These are phyloP conservation scores for Sebastes kiyomatsui DNA, from an alignment of 2,797 vertebrate genomes.

Conservation along the genomic window DNA sequence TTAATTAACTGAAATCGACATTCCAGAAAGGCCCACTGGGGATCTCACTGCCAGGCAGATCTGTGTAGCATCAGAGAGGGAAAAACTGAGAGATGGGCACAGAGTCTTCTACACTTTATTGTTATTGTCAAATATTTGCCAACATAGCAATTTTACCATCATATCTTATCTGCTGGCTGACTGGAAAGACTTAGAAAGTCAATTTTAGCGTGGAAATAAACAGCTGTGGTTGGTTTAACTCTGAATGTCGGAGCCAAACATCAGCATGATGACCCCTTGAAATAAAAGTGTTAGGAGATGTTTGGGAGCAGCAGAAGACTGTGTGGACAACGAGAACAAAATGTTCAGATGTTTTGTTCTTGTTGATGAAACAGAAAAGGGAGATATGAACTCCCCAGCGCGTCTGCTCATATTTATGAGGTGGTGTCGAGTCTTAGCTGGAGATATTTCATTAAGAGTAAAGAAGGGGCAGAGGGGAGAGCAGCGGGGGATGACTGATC, in stretches of 20 bases:
- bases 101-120: constrained; percentile 17
- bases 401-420: constrained; percentile 35
- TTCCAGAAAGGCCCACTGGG: constrained; percentile 72
- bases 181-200: background rate
- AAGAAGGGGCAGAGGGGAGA: constrained; percentile 29
- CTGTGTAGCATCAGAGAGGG: constrained; percentile 28
- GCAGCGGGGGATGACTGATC: constrained; percentile 57
- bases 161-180: background rate
- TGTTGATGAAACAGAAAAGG: constrained; percentile 32
- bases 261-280: background rate
- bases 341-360: constrained; percentile 16
- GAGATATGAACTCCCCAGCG: constrained; percentile 24
- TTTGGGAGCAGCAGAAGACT: constrained; percentile 2
- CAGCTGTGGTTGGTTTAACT: background rate
- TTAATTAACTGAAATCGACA: constrained; percentile 79
- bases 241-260: background rate
- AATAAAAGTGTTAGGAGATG: background rate
- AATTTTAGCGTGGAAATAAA: background rate
- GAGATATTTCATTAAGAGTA: constrained; percentile 54
- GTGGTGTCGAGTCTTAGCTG: constrained; percentile 41
- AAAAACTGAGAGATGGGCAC: background rate
- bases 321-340: constrained; percentile 3
- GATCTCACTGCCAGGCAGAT: constrained; percentile 45
- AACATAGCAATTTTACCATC: background rate
- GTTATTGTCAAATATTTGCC: background rate